Conservation (phyloP, 2,888 invertebrate species). For the Xiphydria camelus region DNA sequence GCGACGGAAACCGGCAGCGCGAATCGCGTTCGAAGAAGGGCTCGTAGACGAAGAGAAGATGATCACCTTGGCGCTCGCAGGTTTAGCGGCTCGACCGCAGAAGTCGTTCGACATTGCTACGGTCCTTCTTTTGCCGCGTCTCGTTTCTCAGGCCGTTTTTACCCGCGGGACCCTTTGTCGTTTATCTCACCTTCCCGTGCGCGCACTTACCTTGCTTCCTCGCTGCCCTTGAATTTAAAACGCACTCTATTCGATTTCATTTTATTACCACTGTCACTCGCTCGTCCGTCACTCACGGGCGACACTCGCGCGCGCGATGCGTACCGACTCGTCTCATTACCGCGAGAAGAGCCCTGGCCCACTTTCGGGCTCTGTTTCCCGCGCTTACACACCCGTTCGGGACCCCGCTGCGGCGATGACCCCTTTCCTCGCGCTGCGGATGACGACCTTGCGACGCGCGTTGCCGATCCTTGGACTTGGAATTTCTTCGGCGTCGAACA, state of each 20-base stretch:
- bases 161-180: constrained; percentile 28
- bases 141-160: constrained; percentile 23
- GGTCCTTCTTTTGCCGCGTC: constrained; percentile 32
- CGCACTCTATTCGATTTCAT: constrained; percentile 33
- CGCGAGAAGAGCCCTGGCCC: constrained; percentile 23
- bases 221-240: constrained; percentile 43
- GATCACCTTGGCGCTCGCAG: constrained; percentile 29
- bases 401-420: too few relatives aligned
- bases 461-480: too few relatives aligned
- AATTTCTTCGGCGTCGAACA: too few relatives aligned
- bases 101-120: constrained; percentile 24
- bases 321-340: constrained; percentile 4
- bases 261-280: constrained; percentile 26
- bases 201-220: constrained; percentile 32
- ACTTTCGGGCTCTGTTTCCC: constrained; percentile 15
- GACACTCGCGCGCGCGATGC: constrained; percentile 7
- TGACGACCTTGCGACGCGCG: too few relatives aligned
- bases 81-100: constrained; percentile 16
- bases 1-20: not conserved
- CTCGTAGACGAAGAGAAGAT: constrained; percentile 25
- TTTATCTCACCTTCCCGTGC: constrained; percentile 22
- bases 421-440: too few relatives aligned
- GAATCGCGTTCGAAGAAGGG: constrained; percentile 3
- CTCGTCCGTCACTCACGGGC: not conserved
- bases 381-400: too few relatives aligned